Conservation (phyloP, 2,113 vertebrate genomes). For the Sitta europaea region DNA sequence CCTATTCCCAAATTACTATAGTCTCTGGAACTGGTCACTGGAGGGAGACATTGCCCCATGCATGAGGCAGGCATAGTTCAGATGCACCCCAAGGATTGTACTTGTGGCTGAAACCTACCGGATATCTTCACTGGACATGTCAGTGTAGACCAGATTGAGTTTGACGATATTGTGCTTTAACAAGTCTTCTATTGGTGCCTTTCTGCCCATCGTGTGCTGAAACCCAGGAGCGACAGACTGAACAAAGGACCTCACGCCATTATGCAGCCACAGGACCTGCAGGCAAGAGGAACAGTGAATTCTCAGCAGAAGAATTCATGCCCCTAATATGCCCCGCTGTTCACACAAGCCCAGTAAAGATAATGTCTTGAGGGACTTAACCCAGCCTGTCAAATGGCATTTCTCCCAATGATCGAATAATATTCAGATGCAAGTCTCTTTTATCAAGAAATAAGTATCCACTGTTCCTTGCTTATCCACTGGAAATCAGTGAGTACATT, state of each 20-base stretch:
- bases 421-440: not conserved
- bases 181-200: slow-evolving; percentile 72
- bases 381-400: not conserved
- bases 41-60: slow-evolving; percentile 13
- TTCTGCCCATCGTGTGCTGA: slow-evolving; percentile 76
- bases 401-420: not conserved
- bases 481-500: not conserved
- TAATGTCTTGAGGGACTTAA: not conserved
- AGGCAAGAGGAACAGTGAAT: not conserved
- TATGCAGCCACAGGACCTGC: slow-evolving; percentile 83
- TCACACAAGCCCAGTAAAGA: not conserved
- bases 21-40: not conserved
- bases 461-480: not conserved
- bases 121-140: slow-evolving; percentile 80
- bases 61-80: not conserved
- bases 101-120: slow-evolving; percentile 61
- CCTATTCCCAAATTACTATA: not conserved
- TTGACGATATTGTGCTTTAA: slow-evolving; percentile 69
- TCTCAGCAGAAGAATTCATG: not conserved
- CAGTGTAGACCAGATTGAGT: slow-evolving; percentile 85
- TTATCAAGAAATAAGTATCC: not conserved
- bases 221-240: slow-evolving; percentile 74
- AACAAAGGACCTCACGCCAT: slow-evolving; percentile 70
- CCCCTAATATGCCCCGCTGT: not conserved
- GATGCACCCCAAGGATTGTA: not conserved